Base-by-base conservation (phyloP, 2,888 invertebrate species). In the Penaeus monodon region DNA sequence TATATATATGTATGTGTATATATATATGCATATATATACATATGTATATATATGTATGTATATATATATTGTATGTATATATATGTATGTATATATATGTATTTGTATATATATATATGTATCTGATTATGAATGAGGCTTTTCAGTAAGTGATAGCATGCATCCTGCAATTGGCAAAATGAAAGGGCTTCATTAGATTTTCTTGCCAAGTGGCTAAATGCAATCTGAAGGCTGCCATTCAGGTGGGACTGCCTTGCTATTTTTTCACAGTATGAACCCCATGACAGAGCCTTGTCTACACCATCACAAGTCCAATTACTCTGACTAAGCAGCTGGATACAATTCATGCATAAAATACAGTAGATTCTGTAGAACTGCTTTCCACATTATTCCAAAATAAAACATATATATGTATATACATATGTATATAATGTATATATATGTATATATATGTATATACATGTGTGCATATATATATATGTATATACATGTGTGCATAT, bases 181-280 rank as follows among this genome's bases (percentile, higher is more conserved):
- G 33, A 38, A 1, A 66, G 24, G 22, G 49, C 79, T 70, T 57
- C 78, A 27, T 33, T 33, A 17, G 66, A 79, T 33, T 85, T 29
- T 27, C 24, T 44, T 33, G 78, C 27, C 27, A 78, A 49, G 70
- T 33, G 33, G 29, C 29, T 33, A 44, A 85, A 63, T 38, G 83
- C 82, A 44, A 49, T n/a, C 4, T 29, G 33, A 27, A 86, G 33
- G 38, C 66, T 82, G 12, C 79, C 78, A n/a, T 79, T 38, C 20
- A 64, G 86, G 6, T 20, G 38, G 49, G 65, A 70, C 24, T 70
- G 76, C 57, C 79, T 63, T 8, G 76, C 74, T 17, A 57, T 70
- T 84, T 73, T 89, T 49, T 89, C 86, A 78, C 89, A 89, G 63
- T 84, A 84, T 38, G 14, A 24, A 10, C 73, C 86, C 89, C 89